These are phyloP conservation scores for Oostethus manadensis DNA, from an alignment of 2,113 vertebrate species.

Conservation along the genomic window DNA sequence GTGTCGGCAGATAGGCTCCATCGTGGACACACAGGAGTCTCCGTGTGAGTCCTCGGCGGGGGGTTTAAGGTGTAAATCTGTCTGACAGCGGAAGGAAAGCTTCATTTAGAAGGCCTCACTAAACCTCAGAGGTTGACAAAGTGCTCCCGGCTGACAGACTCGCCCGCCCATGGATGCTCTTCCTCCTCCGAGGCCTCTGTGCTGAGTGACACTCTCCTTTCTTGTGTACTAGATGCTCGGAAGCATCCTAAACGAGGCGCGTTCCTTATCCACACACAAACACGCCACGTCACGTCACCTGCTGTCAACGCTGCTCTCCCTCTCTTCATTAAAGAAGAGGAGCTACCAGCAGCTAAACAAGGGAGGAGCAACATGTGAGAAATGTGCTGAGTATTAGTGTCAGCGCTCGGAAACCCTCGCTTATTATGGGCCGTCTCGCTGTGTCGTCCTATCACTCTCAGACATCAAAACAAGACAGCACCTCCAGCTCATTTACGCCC, in stretches of 20 bases:
- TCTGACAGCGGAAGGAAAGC: conserved; percentile 66
- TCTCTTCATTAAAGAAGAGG: conserved; percentile 45
- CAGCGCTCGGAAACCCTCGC: conserved; percentile 17
- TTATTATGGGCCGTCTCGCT: conserved; percentile 23
- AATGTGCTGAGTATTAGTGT: conserved; percentile 35
- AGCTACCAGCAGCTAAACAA: conserved; percentile 52
- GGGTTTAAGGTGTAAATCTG: conserved; percentile 70
- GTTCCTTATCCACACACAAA: conserved; percentile 12
- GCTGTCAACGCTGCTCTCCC: conserved; percentile 38
- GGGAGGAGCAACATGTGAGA: conserved; percentile 42
- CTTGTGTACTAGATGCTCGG: conserved; percentile 18
- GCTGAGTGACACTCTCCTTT: conserved; percentile 60
- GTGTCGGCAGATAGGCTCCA: too few species aligned
- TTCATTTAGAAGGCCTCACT: conserved; percentile 46
- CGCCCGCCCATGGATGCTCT: conserved; percentile 70
- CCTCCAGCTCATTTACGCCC: too few species aligned
- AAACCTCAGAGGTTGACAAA: conserved; percentile 33
- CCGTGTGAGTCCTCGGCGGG: conserved; percentile 47
- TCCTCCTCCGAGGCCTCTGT: conserved; percentile 47
- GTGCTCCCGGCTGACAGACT: conserved; percentile 59
- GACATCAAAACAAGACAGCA: too few species aligned
- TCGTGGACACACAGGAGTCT: conserved; percentile 50
- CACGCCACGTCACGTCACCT: conserved; percentile 34
- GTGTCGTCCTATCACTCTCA: neutral
- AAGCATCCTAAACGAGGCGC: conserved; percentile 50